Conservation (phyloP, 2,888 invertebrate genomes). For the Eupithecia exiguata region DNA sequence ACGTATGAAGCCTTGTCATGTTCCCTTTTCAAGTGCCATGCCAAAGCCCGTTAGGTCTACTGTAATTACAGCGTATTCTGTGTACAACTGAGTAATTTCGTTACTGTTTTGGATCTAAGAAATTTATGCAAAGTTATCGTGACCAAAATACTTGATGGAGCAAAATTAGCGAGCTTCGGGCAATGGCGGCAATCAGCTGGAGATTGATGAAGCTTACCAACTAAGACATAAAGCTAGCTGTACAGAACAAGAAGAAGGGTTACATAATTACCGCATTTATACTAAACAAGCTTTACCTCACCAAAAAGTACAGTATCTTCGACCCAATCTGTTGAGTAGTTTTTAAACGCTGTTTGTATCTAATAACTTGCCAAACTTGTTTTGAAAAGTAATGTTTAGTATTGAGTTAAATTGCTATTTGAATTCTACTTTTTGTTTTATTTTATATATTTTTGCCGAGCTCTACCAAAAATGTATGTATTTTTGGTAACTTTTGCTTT, state of each 20-base stretch:
- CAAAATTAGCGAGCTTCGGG: constrained; percentile 23
- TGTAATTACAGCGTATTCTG: constrained; percentile 25
- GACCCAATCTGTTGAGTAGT: background rate
- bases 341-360: background rate
- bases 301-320: background rate
- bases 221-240: background rate
- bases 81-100: constrained; percentile 32
- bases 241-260: background rate
- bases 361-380: background rate
- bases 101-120: constrained; percentile 36
- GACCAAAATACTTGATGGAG: constrained; percentile 37
- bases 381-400: background rate
- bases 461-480: background rate
- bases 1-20: background rate
- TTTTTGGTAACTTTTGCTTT: background rate
- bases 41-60: constrained; percentile 2
- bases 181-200: constrained; percentile 4
- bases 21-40: constrained; percentile 3
- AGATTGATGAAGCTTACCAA: constrained; percentile 5
- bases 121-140: constrained; percentile 44
- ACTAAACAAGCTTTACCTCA: background rate
- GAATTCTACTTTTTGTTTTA: no score
- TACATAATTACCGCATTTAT: background rate
- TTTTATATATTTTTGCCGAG: background rate
- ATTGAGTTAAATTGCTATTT: background rate